Evolutionary conservation across 37 sponge, comb jelly and placozoan species (phyloP), one percentile per base, ranked within the genome.

Genomic region (Dysidea cf. avara): DNA sequence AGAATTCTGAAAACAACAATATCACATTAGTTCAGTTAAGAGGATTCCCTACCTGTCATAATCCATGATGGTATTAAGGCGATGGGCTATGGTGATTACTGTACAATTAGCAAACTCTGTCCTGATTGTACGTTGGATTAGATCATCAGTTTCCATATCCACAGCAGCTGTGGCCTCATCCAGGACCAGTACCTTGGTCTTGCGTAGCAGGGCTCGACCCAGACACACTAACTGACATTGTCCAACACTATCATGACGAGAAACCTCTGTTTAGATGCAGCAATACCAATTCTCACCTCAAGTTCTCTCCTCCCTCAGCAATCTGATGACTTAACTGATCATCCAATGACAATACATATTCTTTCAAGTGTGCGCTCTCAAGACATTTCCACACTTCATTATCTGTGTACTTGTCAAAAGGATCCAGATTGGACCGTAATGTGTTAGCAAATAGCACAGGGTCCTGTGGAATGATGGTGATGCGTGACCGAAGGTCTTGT

Each of bases 161-260:
- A 95, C 94, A 14, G 99, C 96, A 52, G 96, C 99, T 39, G 96
- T 97, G 29, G 99, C 99, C 59, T 97, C 99, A 40, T 97, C 99
- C 78, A 94, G 64, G 29, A 97, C 93, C 40, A 97, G 80, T 20
- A 97, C 88, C 82, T 94, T 88, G 58, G 93, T 91, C 79, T 94
- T 91, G 21, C 93, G 78, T 56, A 97, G 81, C 30, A 97, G 89
- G 50, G 99, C 99, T 51, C 96, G 71, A 31, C 96, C 99, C 29
- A 97, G 81, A 83, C 99, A 97, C 60, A 97, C 96, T 62, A 97
- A 61, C 85, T 97, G 99, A 30, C 99, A 64, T 51, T 97, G 99
- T 25, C 99, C 99, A 75, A 97, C 99, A 85, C 99, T 96, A 61
- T 20, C 21, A 43, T 43, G 9, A 43, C 9, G 46, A 43, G 46